Evolutionary conservation across 2,113 vertebrate species (phyloP), one percentile per base, ranked within the genome.

Genomic region (Poeciliopsis retropinna): DNA sequence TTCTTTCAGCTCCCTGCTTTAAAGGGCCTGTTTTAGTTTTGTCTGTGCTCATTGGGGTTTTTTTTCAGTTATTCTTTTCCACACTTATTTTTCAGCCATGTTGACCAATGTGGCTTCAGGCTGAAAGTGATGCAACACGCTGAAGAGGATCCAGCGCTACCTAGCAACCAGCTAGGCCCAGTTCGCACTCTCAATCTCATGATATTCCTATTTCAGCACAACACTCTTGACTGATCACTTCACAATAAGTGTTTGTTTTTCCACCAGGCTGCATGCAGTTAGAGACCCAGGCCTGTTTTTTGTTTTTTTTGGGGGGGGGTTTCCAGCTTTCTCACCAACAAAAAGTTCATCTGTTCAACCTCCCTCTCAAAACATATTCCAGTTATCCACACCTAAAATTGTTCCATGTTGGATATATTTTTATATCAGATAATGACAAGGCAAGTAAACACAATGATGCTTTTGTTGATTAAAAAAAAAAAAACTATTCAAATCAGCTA

Each of bases 191-290:
- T 76, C 44, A 30, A 29, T 32, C 47, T 68, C 70, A 60, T 73
- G 31, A 62, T 44, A 39, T 61, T 60, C 39, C 39, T 72, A 27
- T 78, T 78, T 64, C 67, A 54, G 30, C 51, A 77, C 66, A 81
- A 85, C 87, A 86, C 87, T 86, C 84, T 90, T 65, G 47, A 83
- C 63, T 69, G 75, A 34, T 61, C 73, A 60, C 86, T 87, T 60
- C 30, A n/a, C 47, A 67, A 31, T 57, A 63, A 86, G 88, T 80
- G 81, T 44, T 70, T 65, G 27, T 60, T 75, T 81, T 76, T 65
- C 82, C 83, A 72, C 15, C 25, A 15, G 63, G 63, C 39, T 75
- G 57, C 73, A 60, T 67, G 14, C 9, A 41, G 12, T 9, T 4
- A 25, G 37, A 66, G 0, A 29, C n/a, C 60, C 31, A 37, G 8